Conservation (phyloP, 2,797 vertebrate genomes). For the Allobates femoralis region DNA sequence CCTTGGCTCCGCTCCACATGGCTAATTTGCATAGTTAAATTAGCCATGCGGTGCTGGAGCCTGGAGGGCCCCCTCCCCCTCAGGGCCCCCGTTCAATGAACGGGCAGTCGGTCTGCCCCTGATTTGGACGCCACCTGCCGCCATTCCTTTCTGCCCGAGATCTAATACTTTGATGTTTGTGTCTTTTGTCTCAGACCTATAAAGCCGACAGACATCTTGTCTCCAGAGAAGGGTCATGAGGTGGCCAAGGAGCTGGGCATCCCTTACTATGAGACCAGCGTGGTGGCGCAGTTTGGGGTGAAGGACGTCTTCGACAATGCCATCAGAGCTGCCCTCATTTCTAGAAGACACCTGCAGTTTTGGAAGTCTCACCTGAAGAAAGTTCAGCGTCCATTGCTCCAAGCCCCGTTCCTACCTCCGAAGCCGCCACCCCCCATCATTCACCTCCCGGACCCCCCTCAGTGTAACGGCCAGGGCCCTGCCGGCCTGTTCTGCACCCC, state of each 20-base stretch:
- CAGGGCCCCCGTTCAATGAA: too few species aligned
- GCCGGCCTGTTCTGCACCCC: conserved; percentile 83
- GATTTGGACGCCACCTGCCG: not conserved
- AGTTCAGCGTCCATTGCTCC: conserved; percentile 87
- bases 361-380: conserved; percentile 93
- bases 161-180: not conserved
- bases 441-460: conserved; percentile 82
- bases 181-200: conserved; percentile 78
- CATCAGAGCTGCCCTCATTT: conserved; percentile 90
- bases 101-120: too few species aligned
- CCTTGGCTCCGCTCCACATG: too few species aligned
- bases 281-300: conserved; percentile 91
- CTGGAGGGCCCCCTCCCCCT: too few species aligned
- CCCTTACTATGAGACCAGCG: conserved; percentile 91
- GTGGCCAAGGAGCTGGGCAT: conserved; percentile 91
- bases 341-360: conserved; percentile 90
- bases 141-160: too few species aligned
- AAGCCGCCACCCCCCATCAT: conserved; percentile 86
- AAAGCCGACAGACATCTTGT: conserved; percentile 89
- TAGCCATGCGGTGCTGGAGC: too few species aligned
- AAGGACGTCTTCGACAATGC: conserved; percentile 95
- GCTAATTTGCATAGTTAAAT: too few species aligned
- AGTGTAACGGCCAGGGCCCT: conserved; percentile 75
- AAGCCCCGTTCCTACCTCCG: conserved; percentile 88
- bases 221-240: conserved; percentile 88